Evolutionary conservation across 2,797 vertebrate species (phyloP), one percentile per base, ranked within the genome.

Genomic region (Catostomus latipinnis): DNA sequence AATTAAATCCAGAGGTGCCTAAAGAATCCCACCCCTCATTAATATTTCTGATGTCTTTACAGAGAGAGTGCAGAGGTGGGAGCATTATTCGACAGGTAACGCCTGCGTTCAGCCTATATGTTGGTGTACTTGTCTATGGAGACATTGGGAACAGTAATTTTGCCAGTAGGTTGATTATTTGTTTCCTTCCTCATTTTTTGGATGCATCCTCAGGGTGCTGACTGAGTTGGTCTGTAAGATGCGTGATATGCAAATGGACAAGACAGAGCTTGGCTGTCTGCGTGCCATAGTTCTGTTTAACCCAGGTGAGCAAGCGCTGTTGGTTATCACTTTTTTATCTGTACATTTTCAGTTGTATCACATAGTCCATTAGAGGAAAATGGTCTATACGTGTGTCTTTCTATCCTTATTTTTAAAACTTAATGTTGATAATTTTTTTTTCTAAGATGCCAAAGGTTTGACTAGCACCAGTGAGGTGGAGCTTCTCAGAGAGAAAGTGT

Each of bases 181-280:
- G 34, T 34, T 34, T 34, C 34, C 34, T 34, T 4, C 34, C 34
- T 0, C 18, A 74, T 62, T 10, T 18, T 66, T 50, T 67, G n/a
- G 14, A 77, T 34, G 76, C 52, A 10, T 81, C 10, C 63, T 48
- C 82, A 99, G 97, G 86, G 97, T 99, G 86, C 94, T 99, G 65
- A 99, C 98, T 0, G 98, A 99, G 86, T 93, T 99, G 50, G 98
- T 99, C 86, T 98, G 96, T 89, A 99, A 99, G 90, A 99, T 99
- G 98, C 96, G 97, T 87, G 98, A 99, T 91, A 99, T 99, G 98
- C 96, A 97, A 93, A 99, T 99, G 98, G 98, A 99, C 87, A 99
- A 98, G 91, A 95, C 96, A 0, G 98, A 99, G 91, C 92, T 99
- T 86, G 98, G 98, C 5, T 99, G 98, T 89, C 95, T 99, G 82